Evolutionary conservation across 2,888 invertebrate species (phyloP), one percentile per base, ranked within the genome.

Genomic region (Eristalis arbustorum): DNA sequence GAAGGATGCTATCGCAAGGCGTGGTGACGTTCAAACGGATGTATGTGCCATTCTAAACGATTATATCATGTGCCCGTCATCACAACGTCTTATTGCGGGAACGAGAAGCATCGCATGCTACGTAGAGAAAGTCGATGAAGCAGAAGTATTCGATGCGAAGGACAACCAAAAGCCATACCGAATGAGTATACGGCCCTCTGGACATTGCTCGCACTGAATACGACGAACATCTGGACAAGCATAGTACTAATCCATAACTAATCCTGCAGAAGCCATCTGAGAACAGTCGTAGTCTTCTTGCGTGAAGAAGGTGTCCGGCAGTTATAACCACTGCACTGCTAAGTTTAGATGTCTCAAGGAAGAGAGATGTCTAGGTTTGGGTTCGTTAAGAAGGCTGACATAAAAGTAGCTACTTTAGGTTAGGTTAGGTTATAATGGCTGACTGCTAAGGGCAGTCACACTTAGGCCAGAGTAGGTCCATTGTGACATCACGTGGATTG

Each of bases 1-100:
- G 1, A 96, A 97, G 91, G 96, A 97, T 81, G 98, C 99, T n/a
- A 97, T 99, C 83, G 95, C 94, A 10, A 94, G 97, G 91, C 95
- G 98, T 92, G 97, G 96, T 91, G 97, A 98, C 92, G 96, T 98
- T 89, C 96, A 97, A 93, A 98, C 99, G 91, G 96, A 98, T 92
- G 96, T 99, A 88, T 97, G 97, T 92, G 99, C 98, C 90, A 96
- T 99, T 91, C 94, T 99, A 90, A 99, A 99, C 93, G 99, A 99
- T 99, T 91, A 99, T 99, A 98, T 98, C 99, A 83, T 98, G 98
- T 94, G 99, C 99, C 91, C 98, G 98, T 94, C 98, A 98, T 93
- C 96, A 95, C 92, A 96, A 97, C 93, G 99, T 91, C 95, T 99
- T 87, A 99, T 99, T 91, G 96, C 98, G 90, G 98, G 98, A 89